Conservation (phyloP, 2,888 invertebrate species). For the Harmothoe impar region DNA sequence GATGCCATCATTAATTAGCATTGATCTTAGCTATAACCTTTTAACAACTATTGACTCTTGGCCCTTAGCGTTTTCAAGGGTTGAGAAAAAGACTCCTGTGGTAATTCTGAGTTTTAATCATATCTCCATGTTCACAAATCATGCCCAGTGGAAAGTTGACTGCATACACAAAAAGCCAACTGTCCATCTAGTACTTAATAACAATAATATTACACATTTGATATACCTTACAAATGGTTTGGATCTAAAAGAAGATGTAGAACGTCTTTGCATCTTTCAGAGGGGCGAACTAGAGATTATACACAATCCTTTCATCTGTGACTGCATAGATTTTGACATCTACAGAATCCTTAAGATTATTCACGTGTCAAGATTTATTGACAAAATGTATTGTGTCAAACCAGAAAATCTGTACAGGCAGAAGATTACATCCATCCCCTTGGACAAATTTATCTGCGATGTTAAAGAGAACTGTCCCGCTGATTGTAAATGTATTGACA, state of each 20-base stretch:
- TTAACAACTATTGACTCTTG: not conserved
- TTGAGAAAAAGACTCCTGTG: not conserved
- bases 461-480: not conserved
- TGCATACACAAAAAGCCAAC: not conserved
- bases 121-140: not conserved
- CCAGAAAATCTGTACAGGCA: not conserved
- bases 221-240: not conserved
- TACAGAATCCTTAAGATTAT: not conserved
- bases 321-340: not conserved
- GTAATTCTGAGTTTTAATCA: not conserved
- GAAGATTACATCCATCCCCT: not conserved
- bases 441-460: not conserved
- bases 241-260: not conserved
- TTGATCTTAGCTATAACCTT: not conserved
- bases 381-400: not conserved
- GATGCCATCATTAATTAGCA: not conserved
- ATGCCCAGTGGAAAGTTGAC: not conserved
- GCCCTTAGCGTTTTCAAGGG: not conserved
- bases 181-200: not conserved
- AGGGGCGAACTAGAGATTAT: not conserved
- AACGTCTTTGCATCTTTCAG: not conserved
- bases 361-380: not conserved
- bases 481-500: not conserved
- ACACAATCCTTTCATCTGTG: conserved; percentile 8
- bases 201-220: conserved; percentile 20